phyloP scores from a whole-genome alignment of 2,888 invertebrate species.

The Dryocosmus kuriphilus region DNA sequence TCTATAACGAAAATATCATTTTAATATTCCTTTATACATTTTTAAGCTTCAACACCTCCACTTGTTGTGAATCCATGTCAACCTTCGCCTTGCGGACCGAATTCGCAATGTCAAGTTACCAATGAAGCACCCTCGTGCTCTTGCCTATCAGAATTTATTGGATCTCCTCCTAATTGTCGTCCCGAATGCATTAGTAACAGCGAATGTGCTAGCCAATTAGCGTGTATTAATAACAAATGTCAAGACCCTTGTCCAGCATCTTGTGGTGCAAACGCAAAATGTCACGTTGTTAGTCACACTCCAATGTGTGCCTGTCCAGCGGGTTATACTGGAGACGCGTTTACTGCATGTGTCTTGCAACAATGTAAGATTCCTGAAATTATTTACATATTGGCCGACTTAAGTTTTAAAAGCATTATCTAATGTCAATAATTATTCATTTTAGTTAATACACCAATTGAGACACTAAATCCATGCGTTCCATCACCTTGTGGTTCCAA shows the following conservation, averaged over 20 bases:
- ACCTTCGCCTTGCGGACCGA: constrained; percentile 83
- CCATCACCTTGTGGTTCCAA: constrained; percentile 88
- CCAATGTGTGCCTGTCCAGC: constrained; percentile 81
- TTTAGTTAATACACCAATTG: constrained; percentile 11
- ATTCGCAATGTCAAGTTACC: constrained; percentile 83
- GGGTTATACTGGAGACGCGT: constrained; percentile 80
- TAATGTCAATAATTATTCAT: constrained; percentile 72
- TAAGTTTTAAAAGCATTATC: constrained; percentile 61
- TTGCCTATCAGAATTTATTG: constrained; percentile 83
- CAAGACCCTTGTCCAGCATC: constrained; percentile 89
- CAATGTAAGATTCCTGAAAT: constrained; percentile 75
- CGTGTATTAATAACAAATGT: constrained; percentile 88
- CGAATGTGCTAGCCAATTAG: constrained; percentile 84
- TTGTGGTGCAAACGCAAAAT: constrained; percentile 88
- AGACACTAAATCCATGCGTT: constrained; percentile 80
- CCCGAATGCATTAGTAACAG: constrained; percentile 89
- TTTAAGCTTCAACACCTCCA: constrained; percentile 65
- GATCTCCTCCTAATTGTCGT: constrained; percentile 87
- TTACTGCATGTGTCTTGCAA: constrained; percentile 82
- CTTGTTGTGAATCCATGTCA: constrained; percentile 66
- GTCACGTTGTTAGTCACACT: constrained; percentile 85
- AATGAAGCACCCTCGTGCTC: constrained; percentile 79
- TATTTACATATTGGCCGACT: constrained; percentile 77
- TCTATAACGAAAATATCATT: background rate
- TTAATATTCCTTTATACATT: constrained; percentile 56